Percentiles rank a stretch among this genome's conserved stretches.
These are phyloP conservation scores for Paradoxurus hermaphroditus DNA, from an alignment of 2,113 vertebrate genomes.

Conservation along the genomic window DNA sequence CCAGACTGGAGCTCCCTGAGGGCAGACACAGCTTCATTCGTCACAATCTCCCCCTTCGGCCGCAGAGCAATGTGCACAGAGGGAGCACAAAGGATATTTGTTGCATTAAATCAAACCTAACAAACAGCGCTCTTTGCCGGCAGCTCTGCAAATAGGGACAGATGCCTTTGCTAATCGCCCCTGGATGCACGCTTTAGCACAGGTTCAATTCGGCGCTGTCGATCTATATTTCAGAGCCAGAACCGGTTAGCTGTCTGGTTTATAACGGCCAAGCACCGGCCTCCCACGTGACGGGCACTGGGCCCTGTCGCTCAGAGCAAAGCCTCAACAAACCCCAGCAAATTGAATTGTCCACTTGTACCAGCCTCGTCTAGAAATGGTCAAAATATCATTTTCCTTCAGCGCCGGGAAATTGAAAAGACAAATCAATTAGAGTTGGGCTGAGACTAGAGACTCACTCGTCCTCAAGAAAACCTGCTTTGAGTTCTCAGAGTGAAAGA, in stretches of 20 bases:
- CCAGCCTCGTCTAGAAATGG: constrained; percentile 58
- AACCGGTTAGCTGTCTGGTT: background rate
- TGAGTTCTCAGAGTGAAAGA: background rate
- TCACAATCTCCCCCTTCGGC: rapidly evolving
- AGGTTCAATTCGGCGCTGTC: background rate
- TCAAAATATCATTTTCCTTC: constrained; percentile 62
- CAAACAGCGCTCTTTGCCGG: background rate
- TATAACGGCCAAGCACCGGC: background rate
- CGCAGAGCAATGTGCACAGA: background rate
- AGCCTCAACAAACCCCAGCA: background rate
- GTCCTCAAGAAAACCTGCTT: background rate
- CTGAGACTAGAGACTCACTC: background rate
- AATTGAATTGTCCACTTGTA: background rate
- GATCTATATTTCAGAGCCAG: background rate
- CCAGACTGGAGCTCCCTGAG: background rate
- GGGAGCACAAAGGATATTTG: background rate
- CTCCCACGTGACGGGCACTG: background rate
- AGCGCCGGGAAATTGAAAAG: constrained; percentile 56
- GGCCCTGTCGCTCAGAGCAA: background rate
- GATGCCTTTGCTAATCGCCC: background rate
- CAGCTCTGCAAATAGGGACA: background rate
- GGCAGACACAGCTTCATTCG: background rate
- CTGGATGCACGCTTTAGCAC: background rate
- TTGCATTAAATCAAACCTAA: background rate
- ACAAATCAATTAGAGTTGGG: background rate